Conservation (phyloP, 1,140 invertebrate genomes). For the Triops longicaudatus region DNA sequence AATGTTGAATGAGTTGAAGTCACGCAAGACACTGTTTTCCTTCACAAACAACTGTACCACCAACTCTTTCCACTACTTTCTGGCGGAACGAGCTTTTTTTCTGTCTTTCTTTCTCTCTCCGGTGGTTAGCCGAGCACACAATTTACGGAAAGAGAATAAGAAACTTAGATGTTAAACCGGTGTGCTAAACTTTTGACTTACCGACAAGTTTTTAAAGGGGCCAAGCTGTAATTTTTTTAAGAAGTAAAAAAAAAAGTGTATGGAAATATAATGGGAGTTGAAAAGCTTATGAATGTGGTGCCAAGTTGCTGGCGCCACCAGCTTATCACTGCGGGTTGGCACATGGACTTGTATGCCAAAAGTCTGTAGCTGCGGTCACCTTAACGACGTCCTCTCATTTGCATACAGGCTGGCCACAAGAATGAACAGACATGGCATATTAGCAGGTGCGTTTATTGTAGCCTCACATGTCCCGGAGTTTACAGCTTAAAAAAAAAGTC, state of each 20-base stretch:
- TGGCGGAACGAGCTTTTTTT: no score
- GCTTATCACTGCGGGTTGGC: conserved; percentile 10
- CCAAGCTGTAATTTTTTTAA: not conserved
- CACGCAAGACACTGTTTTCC: not conserved
- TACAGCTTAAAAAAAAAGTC: not conserved
- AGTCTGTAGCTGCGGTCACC: conserved; percentile 9
- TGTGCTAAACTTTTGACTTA: not conserved
- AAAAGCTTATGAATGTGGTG: conserved; percentile 12
- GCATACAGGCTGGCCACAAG: conserved; percentile 9
- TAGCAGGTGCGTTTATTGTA: conserved; percentile 6
- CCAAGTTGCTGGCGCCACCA: conserved; percentile 4
- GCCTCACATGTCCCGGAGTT: not conserved
- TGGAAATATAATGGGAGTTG: not conserved
- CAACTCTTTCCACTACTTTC: not conserved
- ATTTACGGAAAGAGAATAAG: not conserved
- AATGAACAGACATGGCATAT: conserved; percentile 15
- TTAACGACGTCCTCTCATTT: conserved; percentile 7
- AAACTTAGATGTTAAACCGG: not conserved
- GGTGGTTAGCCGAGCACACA: no score
- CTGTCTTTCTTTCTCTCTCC: no score
- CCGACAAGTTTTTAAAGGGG: conserved; percentile 4
- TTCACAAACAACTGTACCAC: not conserved
- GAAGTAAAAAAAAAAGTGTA: not conserved
- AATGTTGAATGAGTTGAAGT: not conserved
- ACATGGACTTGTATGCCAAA: not conserved